Evolutionary conservation across 1,140 invertebrate species (phyloP).

Genomic region (Sycophaga agraensis): DNA sequence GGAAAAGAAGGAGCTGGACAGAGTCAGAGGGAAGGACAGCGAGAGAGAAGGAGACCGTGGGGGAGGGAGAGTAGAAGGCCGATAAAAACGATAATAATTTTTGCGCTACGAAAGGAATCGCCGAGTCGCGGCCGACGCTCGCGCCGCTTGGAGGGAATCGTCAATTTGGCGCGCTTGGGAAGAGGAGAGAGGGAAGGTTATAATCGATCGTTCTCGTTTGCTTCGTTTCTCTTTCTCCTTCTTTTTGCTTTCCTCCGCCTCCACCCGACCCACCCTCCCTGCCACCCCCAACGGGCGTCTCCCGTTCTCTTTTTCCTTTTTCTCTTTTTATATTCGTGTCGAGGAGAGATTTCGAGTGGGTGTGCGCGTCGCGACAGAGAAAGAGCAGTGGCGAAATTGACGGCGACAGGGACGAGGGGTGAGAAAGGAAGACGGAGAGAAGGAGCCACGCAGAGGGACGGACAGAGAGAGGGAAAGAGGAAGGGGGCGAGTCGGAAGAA

Average conservation of each 20-base stretch:
- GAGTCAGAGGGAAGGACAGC: too few species aligned
- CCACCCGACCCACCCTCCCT: not conserved
- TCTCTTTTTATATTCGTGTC: conserved; percentile 17
- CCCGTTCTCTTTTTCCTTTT: not conserved
- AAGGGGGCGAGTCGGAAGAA: too few species aligned
- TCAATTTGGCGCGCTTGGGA: not conserved
- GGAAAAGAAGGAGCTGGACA: too few species aligned
- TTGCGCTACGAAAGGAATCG: not conserved
- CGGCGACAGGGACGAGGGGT: not conserved
- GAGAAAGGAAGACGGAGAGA: not conserved
- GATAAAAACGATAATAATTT: conserved; percentile 15
- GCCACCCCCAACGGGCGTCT: not conserved
- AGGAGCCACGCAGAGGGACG: too few species aligned
- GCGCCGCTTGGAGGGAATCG: not conserved
- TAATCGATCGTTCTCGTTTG: conserved; percentile 22
- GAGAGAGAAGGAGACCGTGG: too few species aligned
- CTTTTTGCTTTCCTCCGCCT: too few species aligned
- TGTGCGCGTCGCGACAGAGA: not conserved
- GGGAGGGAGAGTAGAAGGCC: too few species aligned
- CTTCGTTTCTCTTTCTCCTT: conserved; percentile 1
- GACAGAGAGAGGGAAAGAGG: too few species aligned
- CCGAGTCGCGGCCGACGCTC: too few species aligned
- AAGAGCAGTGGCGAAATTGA: too few species aligned
- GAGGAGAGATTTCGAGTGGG: conserved; percentile 21
- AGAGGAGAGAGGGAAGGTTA: not conserved